phyloP scores from a whole-genome alignment of 2,113 vertebrate species.

The Brachirus orientalis region DNA sequence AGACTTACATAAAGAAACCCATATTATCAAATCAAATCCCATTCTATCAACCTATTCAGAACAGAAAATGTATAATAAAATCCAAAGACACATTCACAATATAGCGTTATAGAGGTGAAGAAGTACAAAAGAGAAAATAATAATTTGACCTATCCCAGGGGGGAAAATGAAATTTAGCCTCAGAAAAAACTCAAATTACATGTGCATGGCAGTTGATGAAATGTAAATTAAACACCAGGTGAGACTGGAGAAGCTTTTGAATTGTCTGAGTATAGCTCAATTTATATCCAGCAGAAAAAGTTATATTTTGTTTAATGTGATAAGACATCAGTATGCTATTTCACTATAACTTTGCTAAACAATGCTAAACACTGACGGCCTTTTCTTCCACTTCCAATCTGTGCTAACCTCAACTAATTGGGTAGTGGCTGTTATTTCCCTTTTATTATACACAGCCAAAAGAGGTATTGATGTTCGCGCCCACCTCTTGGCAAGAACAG shows the following conservation, averaged over 20 bases:
- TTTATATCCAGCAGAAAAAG: constrained; percentile 6
- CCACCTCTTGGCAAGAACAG: not conserved
- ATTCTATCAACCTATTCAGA: too few relatives aligned
- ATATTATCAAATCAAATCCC: too few relatives aligned
- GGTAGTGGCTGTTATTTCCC: not conserved
- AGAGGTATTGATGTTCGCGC: not conserved
- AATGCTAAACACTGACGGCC: too few relatives aligned
- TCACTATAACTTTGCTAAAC: not conserved
- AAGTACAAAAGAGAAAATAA: too few relatives aligned
- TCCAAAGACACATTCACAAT: too few relatives aligned
- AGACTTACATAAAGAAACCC: too few relatives aligned
- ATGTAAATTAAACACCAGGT: constrained; percentile 29
- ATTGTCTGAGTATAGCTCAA: not conserved
- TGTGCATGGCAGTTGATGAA: constrained; percentile 12
- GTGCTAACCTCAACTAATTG: not conserved
- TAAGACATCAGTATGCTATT: not conserved
- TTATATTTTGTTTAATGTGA: too few relatives aligned
- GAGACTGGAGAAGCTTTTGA: constrained; percentile 5
- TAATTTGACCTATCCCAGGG: too few relatives aligned
- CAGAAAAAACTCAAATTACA: too few relatives aligned
- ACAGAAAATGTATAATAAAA: too few relatives aligned
- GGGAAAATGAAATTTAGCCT: too few relatives aligned
- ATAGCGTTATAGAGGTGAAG: too few relatives aligned
- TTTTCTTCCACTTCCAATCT: not conserved
- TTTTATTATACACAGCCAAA: not conserved